Evolutionary conservation across 2,888 invertebrate genomes (phyloP), one percentile per base, ranked within the genome.

Genomic region (Carabus problematicus): DNA sequence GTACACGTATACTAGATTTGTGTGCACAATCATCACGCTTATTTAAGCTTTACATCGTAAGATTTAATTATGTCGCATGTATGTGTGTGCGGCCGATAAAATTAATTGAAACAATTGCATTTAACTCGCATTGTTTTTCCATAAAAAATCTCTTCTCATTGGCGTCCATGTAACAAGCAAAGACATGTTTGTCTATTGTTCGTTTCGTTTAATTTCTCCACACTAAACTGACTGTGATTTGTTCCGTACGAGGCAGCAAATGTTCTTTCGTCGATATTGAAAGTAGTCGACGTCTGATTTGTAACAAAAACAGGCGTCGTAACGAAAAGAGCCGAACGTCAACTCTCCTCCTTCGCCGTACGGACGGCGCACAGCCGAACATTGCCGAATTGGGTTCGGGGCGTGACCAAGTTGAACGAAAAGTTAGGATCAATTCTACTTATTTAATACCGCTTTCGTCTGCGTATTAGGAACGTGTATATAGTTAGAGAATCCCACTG

Each of bases 351-450:
- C 75, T 75, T 75, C 70, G 72, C 72, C 73, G 72, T 73, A 73
- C 72, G 75, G 74, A 74, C 70, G 71, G 70, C 72, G 74, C 64
- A 67, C 63, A 60, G 70, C 73, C 76, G 75, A 76, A 73, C 71
- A 72, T 73, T 72, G 72, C 74, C 74, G 74, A 74, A 71, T 70
- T 72, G 72, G 61, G 73, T 55, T 72, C 72, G 76, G 77, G 79
- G 79, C 78, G 78, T 79, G 80, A 80, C 79, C 79, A 71, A 71
- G 72, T 70, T 55, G 60, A 81, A 81, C 81, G 81, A 82, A 82
- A 82, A 82, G 81, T 82, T 81, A 81, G 82, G 81, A 82, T 82
- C 82, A 82, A 82, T 82, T 82, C 82, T 80, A 82, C 82, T 82
- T 82, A 82, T 82, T 82, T 82, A 82, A 82, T 82, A 82, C 81